Evolutionary conservation across 2,797 vertebrate genomes (phyloP).

Genomic region (Threskiornis aethiopicus): DNA sequence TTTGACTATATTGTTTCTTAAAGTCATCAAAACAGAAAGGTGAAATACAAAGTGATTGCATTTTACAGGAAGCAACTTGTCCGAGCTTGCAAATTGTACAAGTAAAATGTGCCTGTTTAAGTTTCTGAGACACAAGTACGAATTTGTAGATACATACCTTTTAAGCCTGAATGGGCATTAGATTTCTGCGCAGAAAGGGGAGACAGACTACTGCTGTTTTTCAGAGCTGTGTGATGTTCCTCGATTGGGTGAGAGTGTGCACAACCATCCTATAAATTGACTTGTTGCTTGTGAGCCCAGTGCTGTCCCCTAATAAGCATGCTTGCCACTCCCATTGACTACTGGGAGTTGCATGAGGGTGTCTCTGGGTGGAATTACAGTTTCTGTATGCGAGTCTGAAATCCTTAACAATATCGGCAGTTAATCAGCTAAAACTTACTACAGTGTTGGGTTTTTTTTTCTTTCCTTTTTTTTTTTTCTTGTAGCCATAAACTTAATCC

Average conservation of each 20-base stretch:
- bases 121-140: background rate
- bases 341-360: background rate
- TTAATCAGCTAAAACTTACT: background rate
- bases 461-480: background rate
- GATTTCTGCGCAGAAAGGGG: background rate
- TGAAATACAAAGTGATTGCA: slow-evolving; percentile 25
- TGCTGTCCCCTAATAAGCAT: background rate
- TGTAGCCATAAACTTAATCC: background rate
- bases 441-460: background rate
- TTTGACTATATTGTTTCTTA: slow-evolving; percentile 29
- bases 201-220: background rate
- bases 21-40: slow-evolving; percentile 42
- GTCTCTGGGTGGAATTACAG: background rate
- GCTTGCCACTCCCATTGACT: background rate
- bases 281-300: background rate
- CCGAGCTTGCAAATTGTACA: background rate
- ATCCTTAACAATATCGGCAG: background rate
- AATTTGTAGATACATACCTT: background rate
- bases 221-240: background rate
- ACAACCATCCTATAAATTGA: background rate
- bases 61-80: slow-evolving; percentile 23
- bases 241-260: background rate
- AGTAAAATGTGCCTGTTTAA: background rate
- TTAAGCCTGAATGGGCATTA: background rate
- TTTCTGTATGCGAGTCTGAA: background rate